Evolutionary conservation across 2,113 vertebrate species (phyloP).

Genomic region (Anhinga rufa): DNA sequence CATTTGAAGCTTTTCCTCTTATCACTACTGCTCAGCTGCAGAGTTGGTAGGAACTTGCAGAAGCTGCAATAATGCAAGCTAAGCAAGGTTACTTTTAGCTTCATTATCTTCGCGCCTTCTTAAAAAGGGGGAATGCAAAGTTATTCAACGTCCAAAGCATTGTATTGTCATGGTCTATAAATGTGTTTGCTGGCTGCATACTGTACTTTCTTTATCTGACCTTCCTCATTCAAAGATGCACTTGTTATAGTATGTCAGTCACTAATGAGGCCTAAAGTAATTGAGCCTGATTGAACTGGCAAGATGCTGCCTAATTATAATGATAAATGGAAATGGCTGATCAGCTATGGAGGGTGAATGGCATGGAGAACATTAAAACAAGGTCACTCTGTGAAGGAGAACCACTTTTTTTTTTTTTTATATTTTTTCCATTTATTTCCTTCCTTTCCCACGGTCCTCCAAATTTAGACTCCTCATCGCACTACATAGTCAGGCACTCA

Average conservation of each 20-base stretch:
- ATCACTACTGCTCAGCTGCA: neutral
- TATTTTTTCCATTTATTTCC: neutral
- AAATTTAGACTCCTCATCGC: neutral
- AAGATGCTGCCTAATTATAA: constrained; percentile 85
- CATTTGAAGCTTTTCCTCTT: neutral
- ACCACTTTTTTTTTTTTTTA: neutral
- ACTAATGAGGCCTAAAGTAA: constrained; percentile 87
- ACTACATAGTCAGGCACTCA: neutral
- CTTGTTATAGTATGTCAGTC: constrained; percentile 82
- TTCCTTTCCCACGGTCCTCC: neutral
- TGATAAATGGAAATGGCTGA: constrained; percentile 85
- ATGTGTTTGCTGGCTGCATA: constrained; percentile 47
- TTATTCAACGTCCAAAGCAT: neutral
- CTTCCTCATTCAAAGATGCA: constrained; percentile 72
- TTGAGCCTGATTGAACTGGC: constrained; percentile 88
- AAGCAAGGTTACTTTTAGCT: constrained; percentile 26
- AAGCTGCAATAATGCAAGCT: neutral
- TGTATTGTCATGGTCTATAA: constrained; percentile 41
- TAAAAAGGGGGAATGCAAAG: neutral
- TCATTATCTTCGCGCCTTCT: constrained; percentile 16
- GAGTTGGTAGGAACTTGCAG: neutral
- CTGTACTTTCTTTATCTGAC: constrained; percentile 70
- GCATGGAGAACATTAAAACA: constrained; percentile 75
- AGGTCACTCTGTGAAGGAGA: constrained; percentile 77
- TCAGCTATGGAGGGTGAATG: constrained; percentile 76